These are phyloP conservation scores for Spinus pinus DNA, from an alignment of 2,797 vertebrate genomes.

Conservation along the genomic window DNA sequence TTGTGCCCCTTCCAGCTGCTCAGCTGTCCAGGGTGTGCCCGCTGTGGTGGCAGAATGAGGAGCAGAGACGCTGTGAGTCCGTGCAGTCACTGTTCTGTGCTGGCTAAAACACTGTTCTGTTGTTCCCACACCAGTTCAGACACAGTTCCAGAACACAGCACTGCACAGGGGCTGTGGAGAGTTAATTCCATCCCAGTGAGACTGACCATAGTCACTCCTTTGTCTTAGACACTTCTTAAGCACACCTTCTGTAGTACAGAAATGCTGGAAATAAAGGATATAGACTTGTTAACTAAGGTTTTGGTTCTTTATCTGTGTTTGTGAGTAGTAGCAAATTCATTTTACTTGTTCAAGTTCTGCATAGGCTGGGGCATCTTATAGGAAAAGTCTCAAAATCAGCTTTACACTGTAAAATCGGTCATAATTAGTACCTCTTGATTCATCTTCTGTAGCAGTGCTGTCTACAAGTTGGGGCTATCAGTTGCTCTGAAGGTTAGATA, in stretches of 20 bases:
- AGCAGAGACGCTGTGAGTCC: neutral
- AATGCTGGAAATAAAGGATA: neutral
- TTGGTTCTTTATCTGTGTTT: neutral
- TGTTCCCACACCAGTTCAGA: neutral
- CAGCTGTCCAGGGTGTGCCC: fast-evolving
- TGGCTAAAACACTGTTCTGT: neutral
- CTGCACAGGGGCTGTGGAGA: neutral
- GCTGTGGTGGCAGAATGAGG: neutral
- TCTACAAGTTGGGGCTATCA: neutral
- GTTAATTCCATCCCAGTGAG: neutral
- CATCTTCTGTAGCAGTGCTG: neutral
- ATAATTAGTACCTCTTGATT: neutral
- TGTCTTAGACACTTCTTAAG: neutral
- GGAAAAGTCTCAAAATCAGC: neutral
- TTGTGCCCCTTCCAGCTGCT: neutral
- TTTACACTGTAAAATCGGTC: neutral
- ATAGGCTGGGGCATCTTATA: neutral
- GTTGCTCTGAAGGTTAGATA: neutral
- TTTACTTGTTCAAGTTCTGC: neutral
- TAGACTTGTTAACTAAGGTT: neutral
- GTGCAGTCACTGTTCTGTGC: neutral
- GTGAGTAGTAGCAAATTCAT: neutral
- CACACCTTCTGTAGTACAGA: neutral
- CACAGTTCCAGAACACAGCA: neutral
- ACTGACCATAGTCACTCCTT: neutral